Evolutionary conservation across 2,888 invertebrate genomes (phyloP), one percentile per base, ranked within the genome.

Genomic region (Cantharis rufa): DNA sequence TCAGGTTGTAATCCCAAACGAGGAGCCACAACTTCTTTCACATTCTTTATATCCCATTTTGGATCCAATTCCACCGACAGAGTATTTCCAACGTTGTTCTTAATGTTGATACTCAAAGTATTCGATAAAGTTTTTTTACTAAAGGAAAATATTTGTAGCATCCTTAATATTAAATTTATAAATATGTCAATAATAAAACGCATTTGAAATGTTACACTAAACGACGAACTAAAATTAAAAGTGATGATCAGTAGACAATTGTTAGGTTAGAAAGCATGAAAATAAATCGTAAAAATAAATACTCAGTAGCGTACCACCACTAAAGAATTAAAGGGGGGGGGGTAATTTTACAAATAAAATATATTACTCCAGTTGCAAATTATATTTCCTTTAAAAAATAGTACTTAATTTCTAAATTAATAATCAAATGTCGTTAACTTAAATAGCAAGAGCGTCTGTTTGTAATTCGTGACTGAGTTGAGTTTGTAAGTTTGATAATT

Each of bases 401-500:
- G n/a, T 48, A n/a, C n/a, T 48, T 48, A n/a, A 48, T 48, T 48
- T 2, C 48, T n/a, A n/a, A 48, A 48, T 48, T 48, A 48, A 13
- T n/a, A 48, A 5, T 48, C n/a, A 32, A 28, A 13, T 13, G 9
- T 48, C 7, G 3, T 11, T 11, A 28, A 48, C 61, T 88, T 89
- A 89, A 83, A 94, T 94, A 81, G 95, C 94, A 78, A 95, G 89
- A 7, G 95, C 96, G 90, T 96, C 96, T 86, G 92, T 94, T 87
- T 95, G 95, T 16, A 94, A 92, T 89, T 96, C 96, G 84, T 96
- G 96, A 82, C 94, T 95, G 7, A 97, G 89, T 84, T 97, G 96
- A 5, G 96, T 98, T 88, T 99, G 98, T 62, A 99, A 90, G 89
- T 99, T 98, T 32, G 96, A 94, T 24, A 99, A 90, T 89, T 99